Percentiles rank a stretch among this genome's conserved stretches.
Conservation (phyloP, 2,888 invertebrate species). For the Laspeyria flexula region DNA sequence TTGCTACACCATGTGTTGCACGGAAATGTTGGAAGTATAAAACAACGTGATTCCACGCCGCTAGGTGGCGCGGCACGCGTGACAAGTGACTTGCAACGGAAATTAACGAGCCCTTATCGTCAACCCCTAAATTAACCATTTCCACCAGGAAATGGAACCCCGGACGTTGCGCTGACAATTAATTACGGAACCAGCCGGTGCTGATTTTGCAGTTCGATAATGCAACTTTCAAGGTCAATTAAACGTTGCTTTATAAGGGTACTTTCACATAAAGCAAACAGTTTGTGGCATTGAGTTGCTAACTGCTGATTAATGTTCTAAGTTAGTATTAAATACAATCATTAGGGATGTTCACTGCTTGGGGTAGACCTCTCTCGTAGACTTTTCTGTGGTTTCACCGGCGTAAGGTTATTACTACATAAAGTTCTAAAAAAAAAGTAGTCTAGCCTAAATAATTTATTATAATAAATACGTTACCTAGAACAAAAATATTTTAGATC, state of each 20-base stretch:
- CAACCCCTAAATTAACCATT: slow-evolving; percentile 62
- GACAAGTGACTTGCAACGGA: slow-evolving; percentile 67
- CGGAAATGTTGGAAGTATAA: slow-evolving; percentile 32
- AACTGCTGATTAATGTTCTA: too few species aligned
- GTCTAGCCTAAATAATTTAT: too few species aligned
- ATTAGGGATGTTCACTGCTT: too few species aligned
- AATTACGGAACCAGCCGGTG: slow-evolving; percentile 43
- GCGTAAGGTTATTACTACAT: too few species aligned
- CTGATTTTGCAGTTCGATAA: slow-evolving; percentile 44
- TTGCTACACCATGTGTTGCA: not conserved
- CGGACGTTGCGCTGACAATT: slow-evolving; percentile 51
- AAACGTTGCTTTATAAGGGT: not conserved
- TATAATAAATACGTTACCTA: too few species aligned
- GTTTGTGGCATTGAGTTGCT: not conserved
- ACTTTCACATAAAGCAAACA: not conserved
- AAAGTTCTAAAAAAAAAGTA: too few species aligned
- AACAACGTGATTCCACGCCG: slow-evolving; percentile 30
- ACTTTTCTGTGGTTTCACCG: too few species aligned
- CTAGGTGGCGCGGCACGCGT: slow-evolving; percentile 43
- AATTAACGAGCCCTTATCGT: slow-evolving; percentile 71
- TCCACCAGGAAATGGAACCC: slow-evolving; percentile 57
- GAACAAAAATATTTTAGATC: too few species aligned
- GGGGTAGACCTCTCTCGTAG: too few species aligned
- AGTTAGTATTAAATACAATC: too few species aligned
- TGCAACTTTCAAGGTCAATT: slow-evolving; percentile 34